Conservation (phyloP, 2,113 vertebrate species). For the Catharus bicknelli region DNA sequence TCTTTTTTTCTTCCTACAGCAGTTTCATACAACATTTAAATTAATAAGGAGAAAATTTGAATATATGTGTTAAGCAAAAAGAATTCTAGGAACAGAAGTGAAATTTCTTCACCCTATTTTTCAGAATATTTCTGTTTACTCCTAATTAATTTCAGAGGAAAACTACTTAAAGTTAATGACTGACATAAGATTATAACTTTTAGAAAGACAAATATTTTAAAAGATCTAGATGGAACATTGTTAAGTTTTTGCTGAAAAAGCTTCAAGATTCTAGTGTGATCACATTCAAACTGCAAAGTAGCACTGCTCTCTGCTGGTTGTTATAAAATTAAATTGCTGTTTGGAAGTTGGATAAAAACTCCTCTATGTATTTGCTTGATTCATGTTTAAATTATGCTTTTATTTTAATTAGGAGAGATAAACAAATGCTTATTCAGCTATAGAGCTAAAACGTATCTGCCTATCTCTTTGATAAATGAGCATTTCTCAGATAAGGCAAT, state of each 20-base stretch:
- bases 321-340: slow-evolving; percentile 17
- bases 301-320: slow-evolving; percentile 63
- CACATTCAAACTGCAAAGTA: neutral
- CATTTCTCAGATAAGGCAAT: neutral
- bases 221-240: neutral
- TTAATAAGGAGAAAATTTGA: neutral
- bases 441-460: neutral
- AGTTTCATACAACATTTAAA: neutral
- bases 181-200: neutral
- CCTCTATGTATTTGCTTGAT: neutral
- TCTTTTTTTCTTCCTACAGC: neutral
- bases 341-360: neutral
- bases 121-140: neutral
- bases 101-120: neutral
- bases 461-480: neutral
- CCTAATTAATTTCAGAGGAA: neutral
- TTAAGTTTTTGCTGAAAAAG: neutral
- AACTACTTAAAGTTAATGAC: neutral
- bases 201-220: neutral
- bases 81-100: neutral
- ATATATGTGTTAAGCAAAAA: neutral
- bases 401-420: neutral
- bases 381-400: neutral
- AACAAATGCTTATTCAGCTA: neutral
- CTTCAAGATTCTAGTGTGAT: neutral